Base-by-base conservation (phyloP, 92 coral and sea anemone genomes). In the Actinernus sp. region DNA sequence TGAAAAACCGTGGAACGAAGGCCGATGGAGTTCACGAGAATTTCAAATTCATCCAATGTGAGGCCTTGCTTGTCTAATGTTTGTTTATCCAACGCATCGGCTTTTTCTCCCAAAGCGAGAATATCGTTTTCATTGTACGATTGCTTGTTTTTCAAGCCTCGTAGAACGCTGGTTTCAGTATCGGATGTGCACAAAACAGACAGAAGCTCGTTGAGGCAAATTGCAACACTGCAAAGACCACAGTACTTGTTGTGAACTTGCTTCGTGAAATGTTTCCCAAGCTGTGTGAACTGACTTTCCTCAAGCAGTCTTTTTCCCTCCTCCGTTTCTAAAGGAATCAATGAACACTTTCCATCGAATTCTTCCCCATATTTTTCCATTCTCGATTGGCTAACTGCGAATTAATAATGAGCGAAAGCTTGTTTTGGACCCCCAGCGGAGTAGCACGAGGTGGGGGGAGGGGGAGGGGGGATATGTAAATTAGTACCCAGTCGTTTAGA, bases 221-320 rank as follows among this genome's bases (percentile, higher is more conserved):
- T 68, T 1, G 89, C 89, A 16, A 71, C 36, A 25, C 84, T 75
- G n/a, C 89, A 76, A 44, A 46, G 61, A 2, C 84, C 89, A 27
- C 89, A 83, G 50, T 53, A 83, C 37, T 56, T 83, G 0, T 3
- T 31, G 31, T 58, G 31, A 5, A 67, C 71, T 52, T 83, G 84
- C 21, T 75, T 75, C 26, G 53, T 37, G 50, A 68, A 83, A 60
- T 73, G 61, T 20, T 63, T 43, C 14, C 57, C 70, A 4, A 74
- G 56, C 26, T 36, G 54, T 2, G 47, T 39, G 60, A 25, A 59
- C 10, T 29, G 30, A 23, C 83, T 57, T 34, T 73, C 71, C 9
- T 46, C 38, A 26, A 81, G 54, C 9, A 81, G 71, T 6, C 26
- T 37, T 73, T 62, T 33, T 5, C 88, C 88, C 29, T 74, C 56